Percentiles rank a stretch among this genome's conserved stretches.
Evolutionary conservation across 2,113 vertebrate species (phyloP).

Genomic region (Oostethus manadensis): DNA sequence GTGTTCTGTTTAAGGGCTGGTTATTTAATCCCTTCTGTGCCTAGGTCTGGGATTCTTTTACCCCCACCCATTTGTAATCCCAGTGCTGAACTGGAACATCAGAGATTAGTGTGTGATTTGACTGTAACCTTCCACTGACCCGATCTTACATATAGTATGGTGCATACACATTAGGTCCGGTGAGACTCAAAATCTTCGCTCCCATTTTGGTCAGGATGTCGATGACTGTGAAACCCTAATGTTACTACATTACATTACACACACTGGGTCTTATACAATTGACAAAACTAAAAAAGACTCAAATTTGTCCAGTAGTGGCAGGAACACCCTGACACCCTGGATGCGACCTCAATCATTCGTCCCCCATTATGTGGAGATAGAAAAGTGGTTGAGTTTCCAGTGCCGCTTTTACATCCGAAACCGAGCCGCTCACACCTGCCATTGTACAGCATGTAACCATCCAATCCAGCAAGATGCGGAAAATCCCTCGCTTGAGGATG

Average conservation of each 20-base stretch:
- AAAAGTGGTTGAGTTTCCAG: not conserved
- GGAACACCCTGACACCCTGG: no score
- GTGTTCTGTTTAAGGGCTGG: constrained; percentile 24
- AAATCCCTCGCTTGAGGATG: not conserved
- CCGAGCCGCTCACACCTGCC: not conserved
- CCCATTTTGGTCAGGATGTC: no score
- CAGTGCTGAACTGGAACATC: constrained; percentile 54
- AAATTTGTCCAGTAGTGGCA: no score
- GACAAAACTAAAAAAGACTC: no score
- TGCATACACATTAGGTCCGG: constrained; percentile 11
- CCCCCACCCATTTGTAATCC: constrained; percentile 41
- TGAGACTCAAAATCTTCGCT: constrained; percentile 19
- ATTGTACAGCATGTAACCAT: not conserved
- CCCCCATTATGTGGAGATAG: not conserved
- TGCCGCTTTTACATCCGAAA: not conserved
- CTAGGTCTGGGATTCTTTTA: constrained; percentile 35
- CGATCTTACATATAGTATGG: not conserved
- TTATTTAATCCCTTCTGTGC: constrained; percentile 40
- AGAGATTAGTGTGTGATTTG: constrained; percentile 56
- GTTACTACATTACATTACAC: no score
- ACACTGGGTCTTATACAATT: no score
- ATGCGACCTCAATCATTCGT: not conserved
- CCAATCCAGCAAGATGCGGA: not conserved
- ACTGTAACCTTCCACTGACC: constrained; percentile 20
- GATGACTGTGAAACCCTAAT: no score